Evolutionary conservation across 2,797 vertebrate species (phyloP).

Genomic region (Clamator glandarius): DNA sequence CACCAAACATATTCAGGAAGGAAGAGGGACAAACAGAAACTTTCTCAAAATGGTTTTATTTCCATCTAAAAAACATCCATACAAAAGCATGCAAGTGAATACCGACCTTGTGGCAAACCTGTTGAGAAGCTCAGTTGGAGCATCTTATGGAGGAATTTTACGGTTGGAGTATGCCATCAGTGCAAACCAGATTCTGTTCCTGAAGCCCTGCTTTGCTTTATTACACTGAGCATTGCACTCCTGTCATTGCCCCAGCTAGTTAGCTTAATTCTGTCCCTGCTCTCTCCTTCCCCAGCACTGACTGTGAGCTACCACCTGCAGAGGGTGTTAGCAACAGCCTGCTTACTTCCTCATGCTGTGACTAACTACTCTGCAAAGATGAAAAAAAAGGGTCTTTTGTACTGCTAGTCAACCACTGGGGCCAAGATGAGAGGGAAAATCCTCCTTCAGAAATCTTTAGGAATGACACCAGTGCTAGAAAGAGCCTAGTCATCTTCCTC

Average conservation of each 20-base stretch:
- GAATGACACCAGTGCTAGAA: neutral
- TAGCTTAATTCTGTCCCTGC: neutral
- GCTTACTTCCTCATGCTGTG: neutral
- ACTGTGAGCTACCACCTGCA: rapidly evolving
- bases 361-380: neutral
- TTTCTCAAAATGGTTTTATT: neutral
- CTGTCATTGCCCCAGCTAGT: neutral
- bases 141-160: neutral
- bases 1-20: neutral
- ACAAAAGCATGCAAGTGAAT: neutral
- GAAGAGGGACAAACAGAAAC: neutral
- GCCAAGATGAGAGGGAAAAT: neutral
- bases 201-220: neutral
- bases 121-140: neutral
- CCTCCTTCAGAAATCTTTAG: neutral
- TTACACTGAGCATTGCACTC: neutral
- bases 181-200: neutral
- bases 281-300: neutral
- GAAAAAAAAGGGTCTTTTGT: neutral
- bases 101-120: neutral
- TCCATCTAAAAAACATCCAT: neutral
- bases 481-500: neutral
- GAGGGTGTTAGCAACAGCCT: neutral
- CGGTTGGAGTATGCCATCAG: neutral
- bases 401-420: neutral